Base-by-base conservation (phyloP, 2,797 vertebrate species). In the Mallotus villosus region DNA sequence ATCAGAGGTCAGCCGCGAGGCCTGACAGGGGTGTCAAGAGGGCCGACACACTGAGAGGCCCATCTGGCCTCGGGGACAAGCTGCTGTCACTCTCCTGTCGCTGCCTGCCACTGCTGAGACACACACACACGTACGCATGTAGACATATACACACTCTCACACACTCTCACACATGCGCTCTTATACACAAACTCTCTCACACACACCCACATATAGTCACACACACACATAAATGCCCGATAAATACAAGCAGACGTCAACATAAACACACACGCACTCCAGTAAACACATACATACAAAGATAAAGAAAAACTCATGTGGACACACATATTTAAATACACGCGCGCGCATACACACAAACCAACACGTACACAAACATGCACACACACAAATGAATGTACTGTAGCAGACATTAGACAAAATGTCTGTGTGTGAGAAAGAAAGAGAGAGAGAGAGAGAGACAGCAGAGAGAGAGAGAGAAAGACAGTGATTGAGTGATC, bases 21-120 rank as follows among this genome's bases (percentile, higher is more conserved):
- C 81, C 87, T 90, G 91, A 88, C 89, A 91, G 87, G 72, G 86
- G 91, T 91, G 91, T 92, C 92, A 93, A 92, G 91, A 88, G 87
- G 79, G 78, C 83, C 68, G 70, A 82, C 87, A 63, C 60, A 79
- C 84, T 77, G 77, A 59, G 86, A 84, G 80, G 78, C 89, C 91
- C 93, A 92, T 94, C 91, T 94, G 91, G 82, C 75, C 82, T 32
- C 51, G 59, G 76, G 73, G 76, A 86, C 87, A 88, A 81, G 89
- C 85, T 86, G 85, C 70, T 81, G 79, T 87, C 83, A 78, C 82
- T 32, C 49, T 72, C 46, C 12, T 74, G 73, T 84, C 83, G 83
- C 77, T 25, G 22, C 12, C 27, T 6, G 5, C 71, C 75, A 68
- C 71, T 65, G 49, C 72, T 49, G 60, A 63, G 63, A 27, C 49